Evolutionary conservation across 53 echinoderm and acorn worm species (phyloP).

Genomic region (Arbacia lixula): DNA sequence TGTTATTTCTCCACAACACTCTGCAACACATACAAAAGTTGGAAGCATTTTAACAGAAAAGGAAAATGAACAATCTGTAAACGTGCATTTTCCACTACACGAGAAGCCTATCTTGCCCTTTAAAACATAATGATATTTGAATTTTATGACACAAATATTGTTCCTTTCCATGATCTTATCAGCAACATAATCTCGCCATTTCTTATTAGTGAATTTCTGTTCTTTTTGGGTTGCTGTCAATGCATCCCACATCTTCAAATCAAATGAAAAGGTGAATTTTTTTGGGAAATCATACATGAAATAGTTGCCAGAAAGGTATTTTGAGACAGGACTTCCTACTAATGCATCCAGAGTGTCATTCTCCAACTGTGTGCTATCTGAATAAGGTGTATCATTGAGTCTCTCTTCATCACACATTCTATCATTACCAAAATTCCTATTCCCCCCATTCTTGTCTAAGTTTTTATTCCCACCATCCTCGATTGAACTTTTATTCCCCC

Average conservation of each 20-base stretch:
- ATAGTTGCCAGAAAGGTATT: neutral
- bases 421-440: too few relatives aligned
- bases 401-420: too few relatives aligned
- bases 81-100: slow-evolving; percentile 1
- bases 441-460: too few relatives aligned
- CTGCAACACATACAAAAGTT: neutral
- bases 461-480: too few relatives aligned
- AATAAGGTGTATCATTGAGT: too few relatives aligned
- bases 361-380: too few relatives aligned
- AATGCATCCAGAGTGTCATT: neutral
- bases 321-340: neutral
- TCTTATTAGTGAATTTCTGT: neutral
- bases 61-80: slow-evolving; percentile 3
- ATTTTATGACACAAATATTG: neutral
- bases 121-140: slow-evolving; percentile 2
- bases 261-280: neutral
- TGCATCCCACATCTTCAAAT: neutral
- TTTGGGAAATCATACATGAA: neutral
- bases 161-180: neutral
- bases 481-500: too few relatives aligned
- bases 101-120: neutral
- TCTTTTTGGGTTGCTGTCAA: neutral
- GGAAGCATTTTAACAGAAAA: neutral
- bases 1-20: neutral
- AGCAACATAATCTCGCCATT: slow-evolving; percentile 3